These are phyloP conservation scores for Deilephila elpenor DNA, from an alignment of 2,888 invertebrate genomes.

Conservation along the genomic window DNA sequence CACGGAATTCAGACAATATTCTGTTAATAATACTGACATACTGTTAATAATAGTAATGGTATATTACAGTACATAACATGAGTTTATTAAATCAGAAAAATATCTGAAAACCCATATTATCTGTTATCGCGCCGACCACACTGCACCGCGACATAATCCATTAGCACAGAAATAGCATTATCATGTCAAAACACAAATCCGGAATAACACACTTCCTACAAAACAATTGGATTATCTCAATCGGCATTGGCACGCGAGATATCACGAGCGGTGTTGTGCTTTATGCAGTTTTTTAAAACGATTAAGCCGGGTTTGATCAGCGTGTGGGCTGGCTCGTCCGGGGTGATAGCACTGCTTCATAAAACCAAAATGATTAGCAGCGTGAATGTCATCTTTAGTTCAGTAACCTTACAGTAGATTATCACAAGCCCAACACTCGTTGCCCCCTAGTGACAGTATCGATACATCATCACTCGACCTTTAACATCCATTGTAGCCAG, in stretches of 20 bases:
- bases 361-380: no score
- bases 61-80: no score
- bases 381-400: no score
- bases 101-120: neutral
- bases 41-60: no score
- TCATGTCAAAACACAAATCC: constrained; percentile 17
- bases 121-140: neutral
- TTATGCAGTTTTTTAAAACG: constrained; percentile 9
- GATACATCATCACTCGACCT: no score
- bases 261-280: constrained; percentile 7
- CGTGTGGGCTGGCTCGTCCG: neutral
- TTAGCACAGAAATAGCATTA: constrained; percentile 11
- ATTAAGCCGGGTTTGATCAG: neutral
- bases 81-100: neutral
- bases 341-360: no score
- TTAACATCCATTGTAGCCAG: no score
- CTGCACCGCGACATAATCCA: constrained; percentile 24
- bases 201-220: constrained; percentile 26
- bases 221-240: constrained; percentile 21
- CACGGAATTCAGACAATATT: no score
- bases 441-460: no score
- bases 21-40: no score
- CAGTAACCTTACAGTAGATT: no score
- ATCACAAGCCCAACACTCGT: no score
- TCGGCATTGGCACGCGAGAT: constrained; percentile 28